Evolutionary conservation across 2,888 invertebrate genomes (phyloP), one percentile per base, ranked within the genome.

Genomic region (Watsonalla cultraria): DNA sequence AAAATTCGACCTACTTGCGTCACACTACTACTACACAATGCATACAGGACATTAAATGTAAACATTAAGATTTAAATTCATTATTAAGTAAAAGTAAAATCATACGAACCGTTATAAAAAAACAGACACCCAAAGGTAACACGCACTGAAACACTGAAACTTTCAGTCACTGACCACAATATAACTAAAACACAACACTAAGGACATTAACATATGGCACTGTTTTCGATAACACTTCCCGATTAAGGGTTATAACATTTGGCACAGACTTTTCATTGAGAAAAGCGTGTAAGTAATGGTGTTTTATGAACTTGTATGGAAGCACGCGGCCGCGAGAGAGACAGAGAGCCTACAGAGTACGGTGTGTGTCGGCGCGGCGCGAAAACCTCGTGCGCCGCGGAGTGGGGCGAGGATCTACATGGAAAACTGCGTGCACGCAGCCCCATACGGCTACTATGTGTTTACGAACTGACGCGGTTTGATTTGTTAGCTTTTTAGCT

Each of bases 221-320:
- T 58, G 46, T 8, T 42, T 11, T 11, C 5, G 11, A 42, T 42
- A 52, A 37, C 61, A 61, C 13, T 35, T 33, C 51, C 51, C 53
- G 24, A 54, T 62, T 64, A 64, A 60, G 65, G 61, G 63, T 54
- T 49, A 51, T 51, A 58, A 24, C 72, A 76, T 76, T 81, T 65
- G 66, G 71, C 71, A 68, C 73, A 60, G 60, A 80, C 85, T 89
- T 88, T 88, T 89, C 88, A 87, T 86, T 84, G 72, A 87, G 86
- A 86, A 88, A 88, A 88, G 82, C 74, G 63, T 70, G 78, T 72
- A 68, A 79, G 86, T 42, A 42, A 11, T 11, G 5, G 42, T 42
- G 42, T 4, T 42, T 7, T 42, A 42, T 24, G 24, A 24, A 24
- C 24, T 80, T 77, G 70, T 76, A 73, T 80, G 72, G 76, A 70